Evolutionary conservation across 2,888 invertebrate genomes (phyloP).

Genomic region (Phalangium opilio): DNA sequence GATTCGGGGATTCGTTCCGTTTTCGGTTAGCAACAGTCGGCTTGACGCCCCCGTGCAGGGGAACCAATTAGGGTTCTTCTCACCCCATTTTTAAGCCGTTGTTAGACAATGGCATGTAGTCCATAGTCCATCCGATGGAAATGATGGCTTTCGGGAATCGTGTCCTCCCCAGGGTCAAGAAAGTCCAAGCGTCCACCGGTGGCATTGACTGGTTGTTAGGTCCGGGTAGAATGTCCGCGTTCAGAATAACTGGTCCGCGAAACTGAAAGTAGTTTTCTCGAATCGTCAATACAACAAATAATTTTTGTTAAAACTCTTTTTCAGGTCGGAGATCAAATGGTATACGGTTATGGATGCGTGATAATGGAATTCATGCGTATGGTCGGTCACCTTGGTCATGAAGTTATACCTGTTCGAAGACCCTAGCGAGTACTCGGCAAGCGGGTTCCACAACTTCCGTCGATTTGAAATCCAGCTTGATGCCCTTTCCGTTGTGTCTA

Average conservation of each 20-base stretch:
- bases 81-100: no score
- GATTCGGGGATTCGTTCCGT: no score
- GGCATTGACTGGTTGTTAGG: conserved; percentile 19
- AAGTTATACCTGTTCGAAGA: conserved; percentile 16
- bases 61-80: no score
- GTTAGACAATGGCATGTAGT: conserved; percentile 7
- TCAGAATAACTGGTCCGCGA: conserved; percentile 21
- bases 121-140: conserved; percentile 22
- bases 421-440: conserved; percentile 21
- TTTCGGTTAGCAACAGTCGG: no score
- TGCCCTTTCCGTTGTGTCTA: conserved; percentile 26
- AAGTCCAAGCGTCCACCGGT: conserved; percentile 23
- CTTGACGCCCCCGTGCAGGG: no score
- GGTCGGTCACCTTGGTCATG: no score
- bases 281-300: no score
- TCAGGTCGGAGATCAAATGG: no score
- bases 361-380: no score
- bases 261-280: conserved; percentile 6
- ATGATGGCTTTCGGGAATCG: conserved; percentile 22
- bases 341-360: no score
- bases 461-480: conserved; percentile 32
- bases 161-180: conserved; percentile 21
- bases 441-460: conserved; percentile 29
- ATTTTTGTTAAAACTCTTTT: no score
- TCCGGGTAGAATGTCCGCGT: conserved; percentile 20